Percentiles rank a stretch among this genome's conserved stretches.
phyloP scores from a whole-genome alignment of 2,888 invertebrate genomes.

The Drosophila anomalipes region DNA sequence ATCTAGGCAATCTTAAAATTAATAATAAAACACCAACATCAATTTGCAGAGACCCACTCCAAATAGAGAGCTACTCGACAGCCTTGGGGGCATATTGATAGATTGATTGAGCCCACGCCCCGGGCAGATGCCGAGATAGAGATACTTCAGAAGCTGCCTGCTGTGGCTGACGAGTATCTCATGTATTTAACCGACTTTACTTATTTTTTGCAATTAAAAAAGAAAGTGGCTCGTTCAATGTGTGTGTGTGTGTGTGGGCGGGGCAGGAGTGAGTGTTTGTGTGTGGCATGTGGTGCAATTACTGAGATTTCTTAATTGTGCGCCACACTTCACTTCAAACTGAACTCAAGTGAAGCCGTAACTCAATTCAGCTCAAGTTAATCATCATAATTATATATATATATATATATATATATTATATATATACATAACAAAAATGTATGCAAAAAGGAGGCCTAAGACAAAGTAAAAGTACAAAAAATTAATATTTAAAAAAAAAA shows the following conservation, averaged over 20 bases:
- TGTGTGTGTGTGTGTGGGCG: conserved; percentile 19
- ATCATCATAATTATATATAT: conserved; percentile 57
- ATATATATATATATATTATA: conserved; percentile 16
- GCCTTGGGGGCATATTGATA: conserved; percentile 6
- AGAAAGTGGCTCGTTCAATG: conserved; percentile 40
- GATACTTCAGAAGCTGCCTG: conserved; percentile 19
- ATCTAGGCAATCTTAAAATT: not conserved
- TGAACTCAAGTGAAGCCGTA: conserved; percentile 25
- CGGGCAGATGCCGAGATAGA: not conserved
- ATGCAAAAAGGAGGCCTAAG: conserved; percentile 43
- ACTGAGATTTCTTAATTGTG: conserved; percentile 61
- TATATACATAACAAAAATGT: conserved; percentile 6
- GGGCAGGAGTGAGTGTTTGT: conserved; percentile 16
- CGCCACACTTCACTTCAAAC: conserved; percentile 53
- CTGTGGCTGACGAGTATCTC: conserved; percentile 4
- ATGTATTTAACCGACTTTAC: conserved; percentile 7
- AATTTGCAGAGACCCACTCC: not conserved
- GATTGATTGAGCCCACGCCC: conserved; percentile 18
- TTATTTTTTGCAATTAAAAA: conserved; percentile 52
- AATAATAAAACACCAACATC: not conserved
- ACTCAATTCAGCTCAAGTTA: conserved; percentile 46
- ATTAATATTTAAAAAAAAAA: not conserved
- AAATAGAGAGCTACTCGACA: not conserved
- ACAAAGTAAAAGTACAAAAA: conserved; percentile 49
- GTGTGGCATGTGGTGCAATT: conserved; percentile 45